Evolutionary conservation across 2,888 invertebrate genomes (phyloP).

Genomic region (Tetranychus piercei): DNA sequence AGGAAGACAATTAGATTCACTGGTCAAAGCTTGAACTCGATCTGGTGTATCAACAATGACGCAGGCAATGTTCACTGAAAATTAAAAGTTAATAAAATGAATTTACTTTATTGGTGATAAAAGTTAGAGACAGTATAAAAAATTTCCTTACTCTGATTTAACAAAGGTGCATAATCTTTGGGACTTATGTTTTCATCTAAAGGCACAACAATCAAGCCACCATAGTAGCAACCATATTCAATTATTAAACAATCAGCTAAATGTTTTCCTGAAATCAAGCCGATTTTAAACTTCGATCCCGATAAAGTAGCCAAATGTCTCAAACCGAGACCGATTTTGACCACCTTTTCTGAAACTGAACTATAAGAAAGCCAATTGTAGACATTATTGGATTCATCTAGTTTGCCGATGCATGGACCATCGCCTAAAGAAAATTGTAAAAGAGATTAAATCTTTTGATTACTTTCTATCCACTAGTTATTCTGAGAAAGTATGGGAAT

Average conservation of each 20-base stretch:
- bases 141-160: not conserved
- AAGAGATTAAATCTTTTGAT: not conserved
- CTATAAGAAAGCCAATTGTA: not conserved
- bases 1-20: not conserved
- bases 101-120: no score
- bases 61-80: not conserved
- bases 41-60: conserved; percentile 3
- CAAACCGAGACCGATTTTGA: not conserved
- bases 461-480: no score
- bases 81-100: not conserved
- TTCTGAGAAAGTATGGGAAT: not conserved
- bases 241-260: not conserved
- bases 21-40: not conserved
- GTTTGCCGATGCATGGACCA: conserved; percentile 2
- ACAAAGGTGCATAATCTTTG: not conserved
- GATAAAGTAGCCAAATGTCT: not conserved
- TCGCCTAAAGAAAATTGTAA: not conserved
- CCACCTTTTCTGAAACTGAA: not conserved
- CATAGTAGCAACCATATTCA: not conserved
- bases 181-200: conserved; percentile 1
- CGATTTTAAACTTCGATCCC: not conserved
- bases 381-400: not conserved
- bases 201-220: conserved; percentile 3
- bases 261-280: not conserved
- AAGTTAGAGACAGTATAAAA: not conserved